Conservation (phyloP, 1,140 invertebrate genomes). For the Nasonia longicornis region DNA sequence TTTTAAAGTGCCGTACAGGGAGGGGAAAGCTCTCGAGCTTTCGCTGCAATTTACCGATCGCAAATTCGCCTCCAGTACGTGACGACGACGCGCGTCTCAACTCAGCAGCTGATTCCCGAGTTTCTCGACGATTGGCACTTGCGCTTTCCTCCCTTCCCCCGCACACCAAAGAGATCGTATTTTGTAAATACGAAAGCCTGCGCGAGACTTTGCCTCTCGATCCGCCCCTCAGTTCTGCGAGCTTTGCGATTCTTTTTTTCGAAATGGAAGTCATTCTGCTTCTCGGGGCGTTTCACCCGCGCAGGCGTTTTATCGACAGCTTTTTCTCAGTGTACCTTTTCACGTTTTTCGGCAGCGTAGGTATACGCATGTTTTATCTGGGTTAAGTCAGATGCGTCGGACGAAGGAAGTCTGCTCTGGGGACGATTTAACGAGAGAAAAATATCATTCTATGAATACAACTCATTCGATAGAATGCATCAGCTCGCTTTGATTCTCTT, state of each 20-base stretch:
- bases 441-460: too few species aligned
- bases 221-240: background rate
- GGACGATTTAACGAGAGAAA: too few species aligned
- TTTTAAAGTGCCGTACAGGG: background rate
- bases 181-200: constrained; percentile 3
- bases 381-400: background rate
- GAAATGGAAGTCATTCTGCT: background rate
- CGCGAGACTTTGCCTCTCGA: background rate
- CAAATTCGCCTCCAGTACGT: background rate
- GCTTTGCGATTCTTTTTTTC: background rate
- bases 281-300: background rate
- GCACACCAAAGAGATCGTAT: background rate
- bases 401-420: too few species aligned
- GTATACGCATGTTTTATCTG: background rate
- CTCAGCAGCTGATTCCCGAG: constrained; percentile 8
- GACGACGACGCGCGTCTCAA: background rate
- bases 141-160: background rate
- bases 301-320: background rate
- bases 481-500: constrained; percentile 5
- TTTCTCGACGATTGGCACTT: constrained; percentile 17
- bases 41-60: constrained; percentile 9
- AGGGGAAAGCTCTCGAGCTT: background rate
- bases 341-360: background rate
- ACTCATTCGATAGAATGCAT: background rate
- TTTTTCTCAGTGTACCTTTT: background rate